Base-by-base conservation (phyloP, 2,888 invertebrate genomes). In the Thereva unica region DNA sequence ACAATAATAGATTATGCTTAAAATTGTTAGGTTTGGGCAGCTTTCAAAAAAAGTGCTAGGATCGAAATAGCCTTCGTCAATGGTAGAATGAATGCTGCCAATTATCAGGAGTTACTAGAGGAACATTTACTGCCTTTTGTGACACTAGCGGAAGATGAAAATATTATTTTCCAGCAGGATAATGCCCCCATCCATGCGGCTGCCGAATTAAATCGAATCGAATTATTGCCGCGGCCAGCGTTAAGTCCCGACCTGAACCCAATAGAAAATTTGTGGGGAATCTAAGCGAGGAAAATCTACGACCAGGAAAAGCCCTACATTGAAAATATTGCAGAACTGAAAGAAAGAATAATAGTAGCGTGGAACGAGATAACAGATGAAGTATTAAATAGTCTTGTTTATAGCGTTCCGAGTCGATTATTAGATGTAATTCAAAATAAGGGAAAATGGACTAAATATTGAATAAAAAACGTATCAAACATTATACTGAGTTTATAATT, bases 11-110 rank as follows among this genome's bases (percentile, higher is more conserved):
- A n/a, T n/a, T n/a, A n/a, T n/a, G n/a, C n/a, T n/a, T n/a, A n/a
- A n/a, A n/a, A n/a, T n/a, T n/a, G n/a, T n/a, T n/a, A n/a, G 59
- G 54, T 68, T 38, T 68, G 68, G 68, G 70, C 49, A 59, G 67
- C 49, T 42, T 64, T 64, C 42, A 67, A 67, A 40, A 50, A 59
- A 40, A 23, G 41, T 50, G 44, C 10, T n/a, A 52, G 55, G 42
- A 35, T 35, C 50, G 50, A 55, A 45, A 68, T 68, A 37, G 57
- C 52, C n/a, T 65, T 57, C 34, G 53, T 65, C 1, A 56, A 44
- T 56, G 56, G 44, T 42, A 42, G 44, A 44, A 56, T 56, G 34
- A 44, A 56, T 34, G 44, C n/a, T n/a, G n/a, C n/a, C n/a, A n/a
- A n/a, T n/a, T n/a, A n/a, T n/a, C n/a, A n/a, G n/a, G n/a, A n/a